Evolutionary conservation across 2,797 vertebrate species (phyloP).

Genomic region (Decapterus maruadsi): DNA sequence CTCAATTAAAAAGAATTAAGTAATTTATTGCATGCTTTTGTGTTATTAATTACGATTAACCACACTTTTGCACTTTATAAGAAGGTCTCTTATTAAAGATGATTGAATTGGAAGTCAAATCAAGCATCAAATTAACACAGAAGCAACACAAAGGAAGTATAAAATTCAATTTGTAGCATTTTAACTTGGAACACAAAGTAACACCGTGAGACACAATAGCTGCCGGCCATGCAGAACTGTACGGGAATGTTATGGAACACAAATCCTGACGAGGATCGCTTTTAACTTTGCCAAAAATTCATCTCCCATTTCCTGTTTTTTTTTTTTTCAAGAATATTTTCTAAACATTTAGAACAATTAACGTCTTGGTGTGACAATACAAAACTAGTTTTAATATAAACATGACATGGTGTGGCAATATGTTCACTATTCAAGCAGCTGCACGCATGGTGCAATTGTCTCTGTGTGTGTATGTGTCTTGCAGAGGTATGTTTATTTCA

Average conservation of each 20-base stretch:
- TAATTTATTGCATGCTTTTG: slow-evolving; percentile 13
- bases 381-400: not conserved
- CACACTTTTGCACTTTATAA: slow-evolving; percentile 23
- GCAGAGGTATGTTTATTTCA: slow-evolving; percentile 42
- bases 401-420: no score
- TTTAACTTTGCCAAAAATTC: not conserved
- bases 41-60: slow-evolving; percentile 37
- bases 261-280: not conserved
- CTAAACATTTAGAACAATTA: not conserved
- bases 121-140: slow-evolving; percentile 45
- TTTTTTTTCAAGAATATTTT: not conserved
- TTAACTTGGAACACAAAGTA: slow-evolving; percentile 15
- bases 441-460: not conserved
- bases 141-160: slow-evolving; percentile 28
- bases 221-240: slow-evolving; percentile 1
- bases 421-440: slow-evolving; percentile 18
- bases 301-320: not conserved
- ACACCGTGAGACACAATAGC: slow-evolving; percentile 6
- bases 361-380: not conserved
- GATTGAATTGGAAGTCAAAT: slow-evolving; percentile 39
- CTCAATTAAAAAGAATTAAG: slow-evolving; percentile 32
- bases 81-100: slow-evolving; percentile 28
- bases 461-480: not conserved
- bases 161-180: slow-evolving; percentile 16
- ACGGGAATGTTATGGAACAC: not conserved